A percentile compares a stretch with the other conserved stretches of the same genome.
These are phyloP conservation scores for Drosophila eohydei DNA, from an alignment of 2,888 invertebrate genomes.

Conservation along the genomic window DNA sequence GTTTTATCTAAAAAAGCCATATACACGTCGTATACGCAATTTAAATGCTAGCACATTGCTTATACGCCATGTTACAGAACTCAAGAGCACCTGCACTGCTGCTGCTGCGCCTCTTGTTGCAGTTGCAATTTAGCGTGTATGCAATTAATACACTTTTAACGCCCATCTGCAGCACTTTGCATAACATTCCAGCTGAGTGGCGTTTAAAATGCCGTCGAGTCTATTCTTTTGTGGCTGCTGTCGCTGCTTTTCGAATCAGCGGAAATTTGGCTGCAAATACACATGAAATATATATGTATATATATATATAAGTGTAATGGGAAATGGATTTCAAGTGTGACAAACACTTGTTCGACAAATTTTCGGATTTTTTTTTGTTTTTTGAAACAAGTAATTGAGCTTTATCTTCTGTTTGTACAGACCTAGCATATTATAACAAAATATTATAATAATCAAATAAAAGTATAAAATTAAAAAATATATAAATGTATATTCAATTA, in stretches of 20 bases:
- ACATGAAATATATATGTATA: background rate
- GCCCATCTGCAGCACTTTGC: slow-evolving; percentile 1
- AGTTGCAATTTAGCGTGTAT: background rate
- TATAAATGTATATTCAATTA: no score
- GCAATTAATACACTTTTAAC: slow-evolving; percentile 12
- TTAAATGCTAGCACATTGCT: background rate
- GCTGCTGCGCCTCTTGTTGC: background rate
- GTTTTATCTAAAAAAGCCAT: no score
- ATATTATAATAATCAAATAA: no score
- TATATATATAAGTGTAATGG: slow-evolving; percentile 11
- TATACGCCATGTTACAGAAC: slow-evolving; percentile 23
- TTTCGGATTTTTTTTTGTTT: background rate
- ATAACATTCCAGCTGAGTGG: slow-evolving; percentile 7
- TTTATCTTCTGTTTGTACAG: no score
- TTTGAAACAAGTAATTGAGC: background rate
- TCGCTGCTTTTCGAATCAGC: no score
- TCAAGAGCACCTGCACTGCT: slow-evolving; percentile 3
- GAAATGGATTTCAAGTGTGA: slow-evolving; percentile 67
- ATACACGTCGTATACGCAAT: background rate
- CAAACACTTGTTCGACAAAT: slow-evolving; percentile 31
- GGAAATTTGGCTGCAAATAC: background rate
- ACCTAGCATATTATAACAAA: no score
- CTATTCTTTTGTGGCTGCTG: slow-evolving; percentile 7
- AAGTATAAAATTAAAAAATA: no score
- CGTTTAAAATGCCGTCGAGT: background rate